A percentile compares a stretch with the other conserved stretches of the same genome.
Evolutionary conservation across 2,888 invertebrate species (phyloP).

Genomic region (Drosophila heteroneura): DNA sequence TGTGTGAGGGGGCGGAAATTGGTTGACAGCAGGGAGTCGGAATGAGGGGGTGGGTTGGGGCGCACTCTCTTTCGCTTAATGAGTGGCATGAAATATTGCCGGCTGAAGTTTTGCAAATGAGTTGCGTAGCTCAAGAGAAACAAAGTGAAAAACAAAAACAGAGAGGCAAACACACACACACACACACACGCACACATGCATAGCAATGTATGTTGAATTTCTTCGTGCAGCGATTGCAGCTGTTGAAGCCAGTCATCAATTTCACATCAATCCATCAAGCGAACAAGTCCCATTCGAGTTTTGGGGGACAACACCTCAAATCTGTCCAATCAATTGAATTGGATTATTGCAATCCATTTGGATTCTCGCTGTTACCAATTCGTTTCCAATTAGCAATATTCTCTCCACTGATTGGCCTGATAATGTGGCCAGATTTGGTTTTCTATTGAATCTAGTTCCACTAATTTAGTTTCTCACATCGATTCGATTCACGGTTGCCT

Average conservation of each 20-base stretch:
- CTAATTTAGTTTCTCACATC: not conserved
- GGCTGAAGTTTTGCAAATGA: slow-evolving; percentile 78
- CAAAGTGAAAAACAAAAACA: slow-evolving; percentile 48
- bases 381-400: slow-evolving; percentile 23
- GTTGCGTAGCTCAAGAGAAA: slow-evolving; percentile 60
- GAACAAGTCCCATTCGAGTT: slow-evolving; percentile 17
- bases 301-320: slow-evolving; percentile 31
- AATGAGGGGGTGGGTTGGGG: not conserved
- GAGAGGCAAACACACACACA: slow-evolving; percentile 9
- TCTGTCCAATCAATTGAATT: slow-evolving; percentile 44
- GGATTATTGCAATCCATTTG: slow-evolving; percentile 46
- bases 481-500: not conserved
- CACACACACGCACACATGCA: slow-evolving; percentile 9
- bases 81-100: slow-evolving; percentile 78
- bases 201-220: slow-evolving; percentile 34
- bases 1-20: slow-evolving; percentile 75
- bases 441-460: not conserved
- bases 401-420: not conserved
- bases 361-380: slow-evolving; percentile 15
- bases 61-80: slow-evolving; percentile 47
- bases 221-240: slow-evolving; percentile 35
- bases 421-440: not conserved
- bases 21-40: slow-evolving; percentile 19
- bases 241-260: slow-evolving; percentile 58
- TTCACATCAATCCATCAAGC: slow-evolving; percentile 53